Conservation (phyloP, 2,888 invertebrate genomes). For the Drosophila barbarae region DNA sequence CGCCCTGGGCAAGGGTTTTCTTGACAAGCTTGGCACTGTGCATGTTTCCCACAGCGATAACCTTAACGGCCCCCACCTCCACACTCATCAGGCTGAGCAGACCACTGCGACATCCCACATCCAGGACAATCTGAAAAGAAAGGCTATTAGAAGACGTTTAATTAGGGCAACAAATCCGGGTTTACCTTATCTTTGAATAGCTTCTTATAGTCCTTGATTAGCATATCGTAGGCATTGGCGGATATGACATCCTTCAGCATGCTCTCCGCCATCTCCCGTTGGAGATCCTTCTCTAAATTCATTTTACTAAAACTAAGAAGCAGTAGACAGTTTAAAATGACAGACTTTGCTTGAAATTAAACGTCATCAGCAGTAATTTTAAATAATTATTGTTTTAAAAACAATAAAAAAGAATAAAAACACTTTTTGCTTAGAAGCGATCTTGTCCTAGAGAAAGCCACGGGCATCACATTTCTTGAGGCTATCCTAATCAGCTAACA, state of each 20-base stretch:
- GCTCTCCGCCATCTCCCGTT: conserved; percentile 25
- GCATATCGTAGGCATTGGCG: conserved; percentile 37
- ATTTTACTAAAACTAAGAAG: not conserved
- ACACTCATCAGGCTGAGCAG: conserved; percentile 47
- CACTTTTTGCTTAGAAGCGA: too few species aligned
- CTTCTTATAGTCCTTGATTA: conserved; percentile 27
- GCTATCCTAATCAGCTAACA: conserved; percentile 9
- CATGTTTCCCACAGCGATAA: conserved; percentile 49
- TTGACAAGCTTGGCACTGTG: conserved; percentile 30
- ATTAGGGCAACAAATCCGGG: not conserved
- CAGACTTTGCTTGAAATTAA: not conserved
- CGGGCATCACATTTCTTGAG: not conserved
- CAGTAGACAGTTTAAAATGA: not conserved
- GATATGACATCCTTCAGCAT: conserved; percentile 45
- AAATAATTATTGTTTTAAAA: not conserved
- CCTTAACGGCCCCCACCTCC: conserved; percentile 50
- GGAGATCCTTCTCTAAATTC: conserved; percentile 22
- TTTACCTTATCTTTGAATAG: conserved; percentile 56
- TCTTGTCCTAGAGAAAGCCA: too few species aligned
- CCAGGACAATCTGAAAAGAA: conserved; percentile 48
- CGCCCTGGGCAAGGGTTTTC: conserved; percentile 3
- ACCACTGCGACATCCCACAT: conserved; percentile 59
- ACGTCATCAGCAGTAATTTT: too few species aligned
- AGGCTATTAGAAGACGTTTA: not conserved
- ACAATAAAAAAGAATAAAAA: not conserved